Percentiles rank a stretch among this genome's conserved stretches.
These are phyloP conservation scores for Parapristionchus giblindavisi DNA, from an alignment of 2,888 invertebrate genomes.

Conservation along the genomic window DNA sequence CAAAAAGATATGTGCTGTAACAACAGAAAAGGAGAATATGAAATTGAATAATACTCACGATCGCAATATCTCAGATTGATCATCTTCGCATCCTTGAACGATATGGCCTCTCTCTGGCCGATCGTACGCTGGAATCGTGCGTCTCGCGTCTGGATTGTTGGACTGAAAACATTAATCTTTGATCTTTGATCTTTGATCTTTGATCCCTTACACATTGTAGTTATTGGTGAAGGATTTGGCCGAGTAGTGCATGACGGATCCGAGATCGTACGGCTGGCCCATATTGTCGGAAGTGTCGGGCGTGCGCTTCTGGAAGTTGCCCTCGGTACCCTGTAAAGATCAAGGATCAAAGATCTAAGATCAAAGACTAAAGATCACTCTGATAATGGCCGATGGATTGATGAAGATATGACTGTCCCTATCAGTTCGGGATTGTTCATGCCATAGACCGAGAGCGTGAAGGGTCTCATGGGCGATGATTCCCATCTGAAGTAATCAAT, in stretches of 20 bases:
- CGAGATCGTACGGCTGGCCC: conserved; percentile 67
- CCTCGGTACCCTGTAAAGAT: conserved; percentile 59
- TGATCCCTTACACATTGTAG: conserved; percentile 47
- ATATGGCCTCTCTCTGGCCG: conserved; percentile 64
- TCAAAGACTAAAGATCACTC: conserved; percentile 41
- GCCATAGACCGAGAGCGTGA: conserved; percentile 66
- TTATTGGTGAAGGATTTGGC: conserved; percentile 65
- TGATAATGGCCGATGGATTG: conserved; percentile 54
- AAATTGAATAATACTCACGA: conserved; percentile 43
- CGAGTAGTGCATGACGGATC: conserved; percentile 64
- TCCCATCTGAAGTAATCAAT: conserved; percentile 55
- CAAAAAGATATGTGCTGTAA: neutral
- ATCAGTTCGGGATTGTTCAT: conserved; percentile 67
- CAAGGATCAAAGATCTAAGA: neutral
- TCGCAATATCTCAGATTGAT: conserved; percentile 66
- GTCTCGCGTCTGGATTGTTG: conserved; percentile 60
- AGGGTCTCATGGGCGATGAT: conserved; percentile 64
- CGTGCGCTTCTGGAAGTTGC: conserved; percentile 67
- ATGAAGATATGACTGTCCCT: conserved; percentile 61
- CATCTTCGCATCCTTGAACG: conserved; percentile 68
- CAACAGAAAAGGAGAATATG: neutral
- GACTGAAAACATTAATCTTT: conserved; percentile 41
- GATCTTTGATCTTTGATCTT: neutral
- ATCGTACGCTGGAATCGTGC: conserved; percentile 64
- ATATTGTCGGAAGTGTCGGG: conserved; percentile 62